Evolutionary conservation across 2,888 invertebrate genomes (phyloP).

Genomic region (Maniola hyperantus): DNA sequence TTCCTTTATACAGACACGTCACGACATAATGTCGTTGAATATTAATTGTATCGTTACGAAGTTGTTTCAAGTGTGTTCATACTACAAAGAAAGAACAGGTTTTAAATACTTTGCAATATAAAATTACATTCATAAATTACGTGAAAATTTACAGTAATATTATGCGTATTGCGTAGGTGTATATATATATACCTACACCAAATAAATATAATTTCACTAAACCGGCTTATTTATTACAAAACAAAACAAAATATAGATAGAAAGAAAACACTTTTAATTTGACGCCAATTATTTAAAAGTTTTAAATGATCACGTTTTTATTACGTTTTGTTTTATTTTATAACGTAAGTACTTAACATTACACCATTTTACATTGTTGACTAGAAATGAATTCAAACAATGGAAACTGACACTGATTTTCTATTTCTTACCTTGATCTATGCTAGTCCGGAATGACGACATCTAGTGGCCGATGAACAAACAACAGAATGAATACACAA

Average conservation of each 20-base stretch:
- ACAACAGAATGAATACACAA: constrained; percentile 22
- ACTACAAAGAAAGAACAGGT: background rate
- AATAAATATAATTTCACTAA: too few species aligned
- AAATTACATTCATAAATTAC: background rate
- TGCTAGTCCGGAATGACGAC: constrained; percentile 29
- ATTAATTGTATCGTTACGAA: constrained; percentile 7
- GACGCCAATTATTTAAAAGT: too few species aligned
- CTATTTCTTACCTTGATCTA: constrained; percentile 31
- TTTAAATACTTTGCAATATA: background rate
- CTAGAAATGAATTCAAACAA: constrained; percentile 11
- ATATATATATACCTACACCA: too few species aligned
- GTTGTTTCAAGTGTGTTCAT: background rate
- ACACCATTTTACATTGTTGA: background rate
- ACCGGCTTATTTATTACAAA: background rate
- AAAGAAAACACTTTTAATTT: background rate
- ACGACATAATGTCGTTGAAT: constrained; percentile 30
- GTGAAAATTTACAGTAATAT: background rate
- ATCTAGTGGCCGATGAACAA: constrained; percentile 29
- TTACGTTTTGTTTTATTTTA: too few species aligned
- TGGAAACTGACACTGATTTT: constrained; percentile 30
- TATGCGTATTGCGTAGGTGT: too few species aligned
- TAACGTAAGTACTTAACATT: background rate
- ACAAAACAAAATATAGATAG: background rate
- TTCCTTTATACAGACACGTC: constrained; percentile 29
- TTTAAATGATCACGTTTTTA: too few species aligned